Evolutionary conservation across 2,888 invertebrate species (phyloP).

Genomic region (Chaetogeoica ovagalla): DNA sequence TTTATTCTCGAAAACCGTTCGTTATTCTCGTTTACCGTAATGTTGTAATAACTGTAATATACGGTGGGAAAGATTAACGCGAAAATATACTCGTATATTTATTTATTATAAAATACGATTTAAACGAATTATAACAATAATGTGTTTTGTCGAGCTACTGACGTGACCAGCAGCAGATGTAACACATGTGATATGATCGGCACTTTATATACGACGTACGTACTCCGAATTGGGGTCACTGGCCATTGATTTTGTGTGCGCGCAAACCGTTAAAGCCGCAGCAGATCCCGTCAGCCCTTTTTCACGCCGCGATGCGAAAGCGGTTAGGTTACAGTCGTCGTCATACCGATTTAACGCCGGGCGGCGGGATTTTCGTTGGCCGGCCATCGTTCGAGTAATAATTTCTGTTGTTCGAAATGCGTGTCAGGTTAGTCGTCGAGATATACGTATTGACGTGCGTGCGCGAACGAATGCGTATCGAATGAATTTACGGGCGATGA

Average conservation of each 20-base stretch:
- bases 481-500: no score
- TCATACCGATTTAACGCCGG: neutral
- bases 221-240: constrained; percentile 42
- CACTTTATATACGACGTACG: no score
- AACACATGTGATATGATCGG: neutral
- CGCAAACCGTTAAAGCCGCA: constrained; percentile 36
- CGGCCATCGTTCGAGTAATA: constrained; percentile 1
- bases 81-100: no score
- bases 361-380: neutral
- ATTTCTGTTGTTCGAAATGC: constrained; percentile 7
- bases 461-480: no score
- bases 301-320: neutral
- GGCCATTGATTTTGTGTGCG: constrained; percentile 45
- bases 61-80: no score
- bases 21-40: no score
- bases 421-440: no score
- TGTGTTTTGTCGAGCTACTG: constrained; percentile 16
- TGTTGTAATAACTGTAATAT: no score
- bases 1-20: no score
- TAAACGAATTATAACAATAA: constrained; percentile 8
- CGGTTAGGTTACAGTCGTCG: constrained; percentile 11
- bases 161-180: constrained; percentile 30
- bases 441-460: no score
- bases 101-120: constrained; percentile 5
- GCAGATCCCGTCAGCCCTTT: constrained; percentile 31